These are phyloP conservation scores for Atlantisia rogersi DNA, from an alignment of 2,113 vertebrate species.

Conservation along the genomic window DNA sequence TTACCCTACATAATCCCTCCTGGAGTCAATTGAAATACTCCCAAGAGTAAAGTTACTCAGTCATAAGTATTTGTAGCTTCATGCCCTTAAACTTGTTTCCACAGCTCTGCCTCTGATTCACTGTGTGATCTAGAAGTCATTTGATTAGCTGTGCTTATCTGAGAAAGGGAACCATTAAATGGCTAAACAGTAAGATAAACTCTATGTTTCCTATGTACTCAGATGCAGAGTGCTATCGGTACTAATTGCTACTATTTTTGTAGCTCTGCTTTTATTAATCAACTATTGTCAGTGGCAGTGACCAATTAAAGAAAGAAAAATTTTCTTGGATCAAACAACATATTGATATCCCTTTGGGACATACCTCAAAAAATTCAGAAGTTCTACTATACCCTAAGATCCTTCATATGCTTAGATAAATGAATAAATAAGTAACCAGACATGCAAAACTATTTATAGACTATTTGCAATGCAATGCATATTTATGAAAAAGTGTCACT, in stretches of 20 bases:
- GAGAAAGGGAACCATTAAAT: background rate
- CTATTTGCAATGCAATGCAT: background rate
- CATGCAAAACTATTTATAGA: background rate
- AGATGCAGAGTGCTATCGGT: background rate
- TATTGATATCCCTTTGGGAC: background rate
- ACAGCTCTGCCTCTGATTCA: background rate
- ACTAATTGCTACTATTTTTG: background rate
- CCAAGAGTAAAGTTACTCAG: conserved; percentile 39
- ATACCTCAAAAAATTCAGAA: background rate
- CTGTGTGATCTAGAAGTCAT: background rate
- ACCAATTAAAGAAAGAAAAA: background rate
- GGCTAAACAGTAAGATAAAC: background rate
- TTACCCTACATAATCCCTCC: conserved; percentile 31
- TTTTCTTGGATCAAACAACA: background rate
- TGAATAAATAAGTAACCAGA: background rate
- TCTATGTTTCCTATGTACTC: background rate
- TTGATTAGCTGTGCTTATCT: background rate
- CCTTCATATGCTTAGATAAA: background rate
- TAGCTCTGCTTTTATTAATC: background rate
- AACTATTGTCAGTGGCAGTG: background rate
- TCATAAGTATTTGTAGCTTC: background rate
- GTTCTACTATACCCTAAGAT: background rate
- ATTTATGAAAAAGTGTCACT: background rate
- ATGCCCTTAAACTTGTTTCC: conserved; percentile 32
- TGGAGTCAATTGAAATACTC: conserved; percentile 22